phyloP scores from a whole-genome alignment of 1,140 invertebrate species.

The Bombus pyrosoma region DNA sequence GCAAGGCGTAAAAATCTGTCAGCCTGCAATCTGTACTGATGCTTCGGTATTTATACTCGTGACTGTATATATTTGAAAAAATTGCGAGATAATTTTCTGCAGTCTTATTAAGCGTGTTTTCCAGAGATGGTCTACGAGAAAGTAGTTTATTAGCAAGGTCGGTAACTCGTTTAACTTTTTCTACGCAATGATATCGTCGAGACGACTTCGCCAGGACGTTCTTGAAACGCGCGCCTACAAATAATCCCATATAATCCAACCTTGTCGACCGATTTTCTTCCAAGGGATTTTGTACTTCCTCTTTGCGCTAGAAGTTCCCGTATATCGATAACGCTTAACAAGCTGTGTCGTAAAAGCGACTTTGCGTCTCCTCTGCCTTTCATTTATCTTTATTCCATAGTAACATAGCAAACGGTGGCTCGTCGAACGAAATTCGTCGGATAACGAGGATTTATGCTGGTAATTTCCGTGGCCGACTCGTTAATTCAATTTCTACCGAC shows the following conservation, averaged over 20 bases:
- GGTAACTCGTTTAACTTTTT: neutral
- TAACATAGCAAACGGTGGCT: neutral
- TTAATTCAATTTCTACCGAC: slow-evolving; percentile 32
- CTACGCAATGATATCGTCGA: neutral
- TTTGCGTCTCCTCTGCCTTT: neutral
- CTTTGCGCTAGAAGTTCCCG: slow-evolving; percentile 42
- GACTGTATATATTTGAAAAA: neutral
- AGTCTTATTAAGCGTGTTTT: neutral
- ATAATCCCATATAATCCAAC: slow-evolving; percentile 18
- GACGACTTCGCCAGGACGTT: neutral
- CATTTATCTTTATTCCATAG: neutral
- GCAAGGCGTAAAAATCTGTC: no score
- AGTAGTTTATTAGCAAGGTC: neutral
- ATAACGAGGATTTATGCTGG: slow-evolving; percentile 38
- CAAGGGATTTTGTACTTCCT: slow-evolving; percentile 17
- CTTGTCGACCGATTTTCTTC: slow-evolving; percentile 54
- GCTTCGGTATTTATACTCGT: neutral
- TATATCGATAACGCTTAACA: slow-evolving; percentile 53
- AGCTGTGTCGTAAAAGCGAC: slow-evolving; percentile 34
- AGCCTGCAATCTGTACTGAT: no score
- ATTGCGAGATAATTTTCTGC: neutral
- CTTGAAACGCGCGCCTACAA: neutral
- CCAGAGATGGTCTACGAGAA: neutral
- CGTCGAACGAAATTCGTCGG: neutral
- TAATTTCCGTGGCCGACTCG: neutral